Evolutionary conservation across 2,888 invertebrate genomes (phyloP).

Genomic region (Neocrepidodera transversa): DNA sequence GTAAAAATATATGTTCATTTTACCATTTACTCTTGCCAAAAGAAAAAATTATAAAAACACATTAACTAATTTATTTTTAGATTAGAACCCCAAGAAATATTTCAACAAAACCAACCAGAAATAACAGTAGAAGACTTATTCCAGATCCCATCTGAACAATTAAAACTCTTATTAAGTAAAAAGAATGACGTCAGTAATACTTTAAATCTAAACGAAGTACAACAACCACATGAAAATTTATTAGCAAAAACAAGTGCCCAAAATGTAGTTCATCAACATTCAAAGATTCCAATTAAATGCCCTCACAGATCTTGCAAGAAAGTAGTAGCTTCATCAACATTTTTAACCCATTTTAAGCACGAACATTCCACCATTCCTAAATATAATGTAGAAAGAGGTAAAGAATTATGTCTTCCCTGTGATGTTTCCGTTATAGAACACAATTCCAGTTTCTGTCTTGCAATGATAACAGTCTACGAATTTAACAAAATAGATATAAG

Average conservation of each 20-base stretch:
- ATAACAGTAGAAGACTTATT: slow-evolving; percentile 52
- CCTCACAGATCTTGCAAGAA: slow-evolving; percentile 55
- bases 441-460: slow-evolving; percentile 50
- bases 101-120: slow-evolving; percentile 25
- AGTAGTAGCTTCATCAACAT: slow-evolving; percentile 53
- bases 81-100: slow-evolving; percentile 8
- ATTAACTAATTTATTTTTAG: slow-evolving; percentile 9
- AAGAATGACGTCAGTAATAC: slow-evolving; percentile 19
- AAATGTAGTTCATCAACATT: slow-evolving; percentile 22
- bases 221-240: not conserved
- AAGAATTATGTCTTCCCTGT: slow-evolving; percentile 48
- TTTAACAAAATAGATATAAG: slow-evolving; percentile 46
- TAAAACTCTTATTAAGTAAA: slow-evolving; percentile 40
- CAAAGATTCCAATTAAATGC: slow-evolving; percentile 49
- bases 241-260: not conserved
- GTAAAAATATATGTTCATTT: no score
- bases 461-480: slow-evolving; percentile 53
- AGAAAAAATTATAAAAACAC: no score
- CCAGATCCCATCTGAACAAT: slow-evolving; percentile 43
- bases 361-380: slow-evolving; percentile 53
- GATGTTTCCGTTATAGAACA: slow-evolving; percentile 49
- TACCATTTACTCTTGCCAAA: no score
- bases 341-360: slow-evolving; percentile 54
- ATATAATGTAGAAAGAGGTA: slow-evolving; percentile 47
- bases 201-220: not conserved